Evolutionary conservation across 2,113 vertebrate species (phyloP).

Genomic region (Antechinus flavipes): DNA sequence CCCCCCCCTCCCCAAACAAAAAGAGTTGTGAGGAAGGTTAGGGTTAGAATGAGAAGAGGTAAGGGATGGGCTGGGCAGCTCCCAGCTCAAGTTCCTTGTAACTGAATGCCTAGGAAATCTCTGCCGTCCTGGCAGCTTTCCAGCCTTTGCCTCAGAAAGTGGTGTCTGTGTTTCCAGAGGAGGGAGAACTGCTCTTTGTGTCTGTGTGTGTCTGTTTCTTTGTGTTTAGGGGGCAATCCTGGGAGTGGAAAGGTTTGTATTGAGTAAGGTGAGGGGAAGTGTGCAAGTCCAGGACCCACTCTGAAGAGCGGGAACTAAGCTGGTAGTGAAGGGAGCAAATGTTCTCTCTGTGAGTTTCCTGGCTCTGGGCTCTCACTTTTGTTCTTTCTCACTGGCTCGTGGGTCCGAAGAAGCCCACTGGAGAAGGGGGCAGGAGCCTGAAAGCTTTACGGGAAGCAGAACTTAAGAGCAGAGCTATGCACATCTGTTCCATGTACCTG

Average conservation of each 20-base stretch:
- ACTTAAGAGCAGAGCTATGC: background rate
- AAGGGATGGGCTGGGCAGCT: slow-evolving; percentile 25
- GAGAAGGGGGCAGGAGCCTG: background rate
- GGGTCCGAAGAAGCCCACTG: background rate
- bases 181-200: slow-evolving; percentile 35
- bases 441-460: background rate
- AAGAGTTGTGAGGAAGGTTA: background rate
- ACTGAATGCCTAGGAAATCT: slow-evolving; percentile 60
- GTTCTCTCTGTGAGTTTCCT: background rate
- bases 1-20: background rate
- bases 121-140: slow-evolving; percentile 43
- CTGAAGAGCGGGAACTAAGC: background rate
- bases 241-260: slow-evolving; percentile 9
- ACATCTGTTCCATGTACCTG: background rate
- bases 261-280: slow-evolving; percentile 5
- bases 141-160: slow-evolving; percentile 53
- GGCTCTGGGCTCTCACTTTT: background rate
- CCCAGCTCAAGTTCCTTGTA: slow-evolving; percentile 49
- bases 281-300: background rate
- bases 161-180: slow-evolving; percentile 37
- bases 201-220: background rate
- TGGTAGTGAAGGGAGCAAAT: background rate
- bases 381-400: background rate
- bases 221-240: background rate
- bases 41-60: slow-evolving; percentile 3